Evolutionary conservation across 2,888 invertebrate species (phyloP).

Genomic region (Aporophyla nigra): DNA sequence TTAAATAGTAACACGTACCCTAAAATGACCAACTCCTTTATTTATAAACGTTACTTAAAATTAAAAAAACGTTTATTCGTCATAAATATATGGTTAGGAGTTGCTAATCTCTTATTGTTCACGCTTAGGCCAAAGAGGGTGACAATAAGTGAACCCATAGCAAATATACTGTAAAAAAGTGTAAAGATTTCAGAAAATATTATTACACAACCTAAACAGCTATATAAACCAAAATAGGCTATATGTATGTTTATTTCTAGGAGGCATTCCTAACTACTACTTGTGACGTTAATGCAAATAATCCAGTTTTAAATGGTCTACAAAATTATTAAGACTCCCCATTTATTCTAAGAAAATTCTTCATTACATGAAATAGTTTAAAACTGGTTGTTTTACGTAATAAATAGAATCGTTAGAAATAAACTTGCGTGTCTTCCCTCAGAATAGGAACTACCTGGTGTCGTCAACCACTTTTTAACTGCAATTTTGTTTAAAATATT

Average conservation of each 20-base stretch:
- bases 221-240: constrained; percentile 5
- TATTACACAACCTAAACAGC: neutral
- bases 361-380: constrained; percentile 35
- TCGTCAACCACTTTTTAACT: constrained; percentile 26
- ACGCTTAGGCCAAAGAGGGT: too few species aligned
- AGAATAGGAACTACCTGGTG: constrained; percentile 15
- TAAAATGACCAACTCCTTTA: neutral
- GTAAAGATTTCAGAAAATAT: neutral
- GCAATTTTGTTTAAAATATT: neutral
- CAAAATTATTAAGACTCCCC: constrained; percentile 55
- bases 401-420: constrained; percentile 50
- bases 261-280: constrained; percentile 30
- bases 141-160: neutral
- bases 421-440: constrained; percentile 46
- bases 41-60: neutral
- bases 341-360: constrained; percentile 60
- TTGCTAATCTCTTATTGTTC: neutral
- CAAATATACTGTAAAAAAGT: neutral
- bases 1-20: neutral
- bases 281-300: constrained; percentile 59
- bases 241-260: constrained; percentile 26
- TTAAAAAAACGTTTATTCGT: neutral
- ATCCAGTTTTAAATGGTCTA: constrained; percentile 65
- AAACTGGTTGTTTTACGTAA: constrained; percentile 61
- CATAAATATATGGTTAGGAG: neutral